Base-by-base conservation (phyloP, 2,113 vertebrate genomes). In the Gadus chalcogrammus region DNA sequence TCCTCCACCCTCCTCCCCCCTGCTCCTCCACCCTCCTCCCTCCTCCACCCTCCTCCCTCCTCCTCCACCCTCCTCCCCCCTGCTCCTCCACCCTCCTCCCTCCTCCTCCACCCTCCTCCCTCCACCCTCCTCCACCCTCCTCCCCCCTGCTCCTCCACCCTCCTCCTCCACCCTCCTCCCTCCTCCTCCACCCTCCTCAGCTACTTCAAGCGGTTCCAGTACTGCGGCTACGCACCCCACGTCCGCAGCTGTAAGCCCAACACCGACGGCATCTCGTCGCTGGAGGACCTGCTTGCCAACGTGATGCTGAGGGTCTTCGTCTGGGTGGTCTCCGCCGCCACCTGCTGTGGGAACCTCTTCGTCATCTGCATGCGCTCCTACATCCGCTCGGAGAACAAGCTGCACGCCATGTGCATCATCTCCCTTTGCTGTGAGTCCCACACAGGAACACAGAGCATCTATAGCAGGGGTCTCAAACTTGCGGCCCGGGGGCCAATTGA, bases 121-220 rank as follows among this genome's bases (percentile, higher is more conserved):
- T 20, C 20, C 20, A 20, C 20, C 20, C 20, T 20, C 20, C 20
- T 20, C 20, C 20, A 0, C 20, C 20, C 20, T 20, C 20, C 5
- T 17, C 56, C 16, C 5, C 2, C 3, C 0, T 67, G 38, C 60
- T 3, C 15, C 48, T 53, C 11, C 24, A 1, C 2, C 15, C 48
- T 53, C 11, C 24, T 24, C 2, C 24, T 42, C 42, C 42, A 8
- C 11, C 42, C 42, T 20, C 20, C 18, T 4, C 15, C 38, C 35
- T 8, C 1, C 31, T 28, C 8, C 73, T 64, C 56, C 0, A 16
- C 78, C 9, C 55, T 65, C 62, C 8, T n/a, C 60, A 98, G 96
- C 84, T 99, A 98, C 82, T 99, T 99, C 81, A 99, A 96, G 90
- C 98, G 97, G 84, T 98, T 98, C 90, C 97, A 98, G 84, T 99